These are phyloP conservation scores for Agrenia bidenticulata DNA, from an alignment of 2,888 invertebrate genomes.

Conservation along the genomic window DNA sequence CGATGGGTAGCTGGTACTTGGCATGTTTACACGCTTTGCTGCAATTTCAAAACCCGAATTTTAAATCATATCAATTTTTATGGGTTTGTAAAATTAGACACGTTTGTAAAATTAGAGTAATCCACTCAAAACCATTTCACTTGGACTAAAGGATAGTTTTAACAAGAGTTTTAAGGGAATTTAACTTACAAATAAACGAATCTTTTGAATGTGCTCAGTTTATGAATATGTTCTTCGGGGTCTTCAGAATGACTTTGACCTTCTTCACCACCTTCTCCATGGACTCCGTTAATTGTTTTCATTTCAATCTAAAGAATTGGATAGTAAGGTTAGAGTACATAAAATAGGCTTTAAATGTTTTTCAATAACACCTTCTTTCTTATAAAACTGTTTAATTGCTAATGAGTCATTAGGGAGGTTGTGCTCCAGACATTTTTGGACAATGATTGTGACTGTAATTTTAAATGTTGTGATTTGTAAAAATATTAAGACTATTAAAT, in stretches of 20 bases:
- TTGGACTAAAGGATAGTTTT: too few species aligned
- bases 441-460: too few species aligned
- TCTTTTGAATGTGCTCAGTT: slow-evolving; percentile 18
- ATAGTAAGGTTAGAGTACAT: too few species aligned
- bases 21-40: slow-evolving; percentile 24
- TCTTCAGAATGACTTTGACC: not conserved
- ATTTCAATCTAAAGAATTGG: slow-evolving; percentile 10
- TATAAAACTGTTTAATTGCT: too few species aligned
- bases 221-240: slow-evolving; percentile 12
- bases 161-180: too few species aligned
- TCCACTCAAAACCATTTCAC: not conserved
- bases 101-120: not conserved
- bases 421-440: too few species aligned
- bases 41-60: not conserved
- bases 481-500: too few species aligned
- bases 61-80: not conserved
- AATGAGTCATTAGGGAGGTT: too few species aligned
- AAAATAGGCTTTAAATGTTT: too few species aligned
- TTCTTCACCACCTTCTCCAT: not conserved
- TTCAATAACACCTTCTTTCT: too few species aligned
- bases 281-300: slow-evolving; percentile 1
- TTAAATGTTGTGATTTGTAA: too few species aligned
- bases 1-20: slow-evolving; percentile 22
- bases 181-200: slow-evolving; percentile 25
- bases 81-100: not conserved